Evolutionary conservation across 2,888 invertebrate species (phyloP).

Genomic region (Mythimna impura): DNA sequence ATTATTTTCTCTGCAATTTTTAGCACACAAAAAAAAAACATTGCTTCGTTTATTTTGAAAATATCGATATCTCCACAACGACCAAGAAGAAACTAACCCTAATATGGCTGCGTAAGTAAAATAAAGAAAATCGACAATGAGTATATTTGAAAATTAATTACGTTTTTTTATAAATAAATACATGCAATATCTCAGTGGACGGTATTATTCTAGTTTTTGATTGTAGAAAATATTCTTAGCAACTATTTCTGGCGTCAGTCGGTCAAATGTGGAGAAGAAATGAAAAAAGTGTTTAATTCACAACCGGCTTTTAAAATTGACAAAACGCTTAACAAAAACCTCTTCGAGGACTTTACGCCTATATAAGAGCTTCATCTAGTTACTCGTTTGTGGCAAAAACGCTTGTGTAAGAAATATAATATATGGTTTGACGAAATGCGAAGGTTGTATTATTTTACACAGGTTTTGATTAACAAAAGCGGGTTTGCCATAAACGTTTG

Average conservation of each 20-base stretch:
- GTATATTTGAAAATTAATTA: conserved; percentile 74
- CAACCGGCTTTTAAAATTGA: conserved; percentile 76
- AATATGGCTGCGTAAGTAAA: conserved; percentile 85
- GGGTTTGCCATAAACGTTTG: conserved; percentile 43
- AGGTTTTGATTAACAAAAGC: conserved; percentile 7
- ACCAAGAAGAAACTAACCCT: conserved; percentile 70
- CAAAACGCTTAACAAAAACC: conserved; percentile 65
- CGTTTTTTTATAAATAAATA: conserved; percentile 84
- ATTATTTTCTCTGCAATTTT: not conserved
- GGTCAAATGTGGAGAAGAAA: conserved; percentile 64
- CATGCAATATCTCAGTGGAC: conserved; percentile 83
- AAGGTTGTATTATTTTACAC: conserved; percentile 26
- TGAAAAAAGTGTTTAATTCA: conserved; percentile 70
- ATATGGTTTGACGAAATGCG: conserved; percentile 12
- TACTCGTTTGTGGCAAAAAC: conserved; percentile 31
- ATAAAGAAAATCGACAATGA: conserved; percentile 77
- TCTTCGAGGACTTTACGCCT: conserved; percentile 64
- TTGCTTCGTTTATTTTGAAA: not conserved
- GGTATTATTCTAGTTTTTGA: conserved; percentile 75
- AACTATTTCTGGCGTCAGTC: conserved; percentile 81
- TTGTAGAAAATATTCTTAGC: conserved; percentile 85
- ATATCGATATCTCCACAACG: conserved; percentile 44
- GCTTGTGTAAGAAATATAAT: conserved; percentile 9
- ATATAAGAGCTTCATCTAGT: conserved; percentile 21
- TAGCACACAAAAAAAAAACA: not conserved